Evolutionary conservation across 2,888 invertebrate species (phyloP).

Genomic region (Hypena proboscidalis): DNA sequence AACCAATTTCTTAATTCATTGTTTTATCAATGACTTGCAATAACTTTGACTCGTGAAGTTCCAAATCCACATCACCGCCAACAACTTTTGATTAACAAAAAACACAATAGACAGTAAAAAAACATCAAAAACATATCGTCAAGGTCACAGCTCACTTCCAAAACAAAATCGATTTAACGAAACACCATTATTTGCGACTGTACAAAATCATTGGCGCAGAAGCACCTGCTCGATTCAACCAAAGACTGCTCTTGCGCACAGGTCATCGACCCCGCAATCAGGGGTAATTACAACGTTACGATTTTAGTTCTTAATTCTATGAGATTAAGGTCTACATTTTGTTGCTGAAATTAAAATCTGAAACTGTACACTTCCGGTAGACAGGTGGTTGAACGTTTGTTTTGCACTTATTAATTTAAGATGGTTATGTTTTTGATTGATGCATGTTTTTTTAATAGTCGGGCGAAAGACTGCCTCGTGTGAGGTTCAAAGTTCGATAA

Average conservation of each 20-base stretch:
- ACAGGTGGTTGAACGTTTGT: constrained; percentile 37
- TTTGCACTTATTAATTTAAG: constrained; percentile 23
- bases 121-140: no score
- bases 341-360: constrained; percentile 37
- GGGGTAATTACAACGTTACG: constrained; percentile 22
- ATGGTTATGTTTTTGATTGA: no score
- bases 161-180: constrained; percentile 22
- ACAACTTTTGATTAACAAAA: constrained; percentile 1
- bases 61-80: background rate
- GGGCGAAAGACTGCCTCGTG: no score
- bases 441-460: no score
- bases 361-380: constrained; percentile 32
- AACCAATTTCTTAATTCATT: no score
- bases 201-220: constrained; percentile 39
- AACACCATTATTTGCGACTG: constrained; percentile 31
- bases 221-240: constrained; percentile 52
- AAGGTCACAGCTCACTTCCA: no score
- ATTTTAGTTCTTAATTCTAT: constrained; percentile 20
- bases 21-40: no score
- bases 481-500: no score
- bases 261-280: constrained; percentile 48
- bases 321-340: constrained; percentile 30
- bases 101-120: no score
- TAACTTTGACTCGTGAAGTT: no score
- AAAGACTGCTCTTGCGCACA: constrained; percentile 51